Conservation (phyloP, 2,888 invertebrate genomes). For the Dryobota labecula region DNA sequence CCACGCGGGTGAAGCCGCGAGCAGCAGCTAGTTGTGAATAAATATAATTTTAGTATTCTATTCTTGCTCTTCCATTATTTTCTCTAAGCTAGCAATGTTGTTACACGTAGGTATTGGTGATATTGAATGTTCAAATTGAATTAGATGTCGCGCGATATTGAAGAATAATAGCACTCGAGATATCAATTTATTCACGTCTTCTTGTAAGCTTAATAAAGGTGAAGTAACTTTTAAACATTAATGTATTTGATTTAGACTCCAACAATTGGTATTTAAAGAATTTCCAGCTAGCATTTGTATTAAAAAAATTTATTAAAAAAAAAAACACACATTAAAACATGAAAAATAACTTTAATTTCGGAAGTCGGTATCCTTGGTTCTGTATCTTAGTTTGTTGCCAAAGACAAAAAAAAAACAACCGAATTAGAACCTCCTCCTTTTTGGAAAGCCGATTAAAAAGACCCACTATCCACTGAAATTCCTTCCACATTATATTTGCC, state of each 20-base stretch:
- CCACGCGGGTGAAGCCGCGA: no score
- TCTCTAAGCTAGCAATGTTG: not conserved
- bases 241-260: slow-evolving; percentile 4
- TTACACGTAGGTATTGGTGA: slow-evolving; percentile 11
- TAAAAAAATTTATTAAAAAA: no score
- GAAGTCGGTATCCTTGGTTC: no score
- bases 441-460: no score
- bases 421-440: no score
- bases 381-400: no score
- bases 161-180: slow-evolving; percentile 37
- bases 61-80: slow-evolving; percentile 14
- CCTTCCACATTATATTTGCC: slow-evolving; percentile 24
- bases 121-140: slow-evolving; percentile 29
- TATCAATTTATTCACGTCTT: slow-evolving; percentile 11
- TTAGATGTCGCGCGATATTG: slow-evolving; percentile 15
- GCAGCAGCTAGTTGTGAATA: no score
- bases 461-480: slow-evolving; percentile 7
- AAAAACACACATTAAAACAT: no score
- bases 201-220: not conserved
- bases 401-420: no score
- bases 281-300: not conserved
- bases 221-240: not conserved
- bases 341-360: no score
- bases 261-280: not conserved
- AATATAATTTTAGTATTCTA: not conserved